Base-by-base conservation (phyloP, 2,113 vertebrate species). In the Pao palembangensis region DNA sequence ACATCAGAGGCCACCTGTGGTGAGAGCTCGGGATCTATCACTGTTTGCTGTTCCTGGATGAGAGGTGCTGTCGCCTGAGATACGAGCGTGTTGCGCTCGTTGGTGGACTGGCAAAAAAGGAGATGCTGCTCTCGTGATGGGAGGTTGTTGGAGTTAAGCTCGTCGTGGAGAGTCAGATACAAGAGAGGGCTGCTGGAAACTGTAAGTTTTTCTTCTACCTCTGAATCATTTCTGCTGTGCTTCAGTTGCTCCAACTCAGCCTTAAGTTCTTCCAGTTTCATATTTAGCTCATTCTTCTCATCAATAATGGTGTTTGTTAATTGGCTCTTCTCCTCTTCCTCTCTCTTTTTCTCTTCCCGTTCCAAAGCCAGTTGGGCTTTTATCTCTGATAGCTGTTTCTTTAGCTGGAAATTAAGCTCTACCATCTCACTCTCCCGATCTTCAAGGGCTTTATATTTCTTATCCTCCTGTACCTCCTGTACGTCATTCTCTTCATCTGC, bases 301-400 rank as follows among this genome's bases (percentile, higher is more conserved):
- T 85, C 73, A 2, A 1, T 13, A 18, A 70, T 80, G 17, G 20
- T 38, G 18, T 53, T 62, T 13, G 41, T 61, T 19, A 58, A 64
- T 66, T 51, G 66, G 43, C 50, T 70, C 54, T 53, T 79, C 64
- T 73, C 67, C 62, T 83, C 73, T 41, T 78, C 71, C 7, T 85
- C 82, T 47, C 41, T 61, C 43, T 80, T 72, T 21, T 71, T 69
- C 42, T 88, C 83, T 31, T 90, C 86, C 16, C 54, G 79, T 64
- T 91, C 91, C 61, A 85, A 61, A 47, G 73, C 75, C 60, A 92
- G 76, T 53, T 89, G 81, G 11, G 78, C 67, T 65, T 88, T 85
- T 53, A 88, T 67, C 49, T 81, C 73, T 0, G 62, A 54, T 5
- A 89, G 70, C 50, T 91, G 87, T 48, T 83, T 85, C 70, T 84